Percentiles rank a stretch among this genome's conserved stretches.
phyloP scores from a whole-genome alignment of 2,113 vertebrate genomes.

The Nanorana parkeri region DNA sequence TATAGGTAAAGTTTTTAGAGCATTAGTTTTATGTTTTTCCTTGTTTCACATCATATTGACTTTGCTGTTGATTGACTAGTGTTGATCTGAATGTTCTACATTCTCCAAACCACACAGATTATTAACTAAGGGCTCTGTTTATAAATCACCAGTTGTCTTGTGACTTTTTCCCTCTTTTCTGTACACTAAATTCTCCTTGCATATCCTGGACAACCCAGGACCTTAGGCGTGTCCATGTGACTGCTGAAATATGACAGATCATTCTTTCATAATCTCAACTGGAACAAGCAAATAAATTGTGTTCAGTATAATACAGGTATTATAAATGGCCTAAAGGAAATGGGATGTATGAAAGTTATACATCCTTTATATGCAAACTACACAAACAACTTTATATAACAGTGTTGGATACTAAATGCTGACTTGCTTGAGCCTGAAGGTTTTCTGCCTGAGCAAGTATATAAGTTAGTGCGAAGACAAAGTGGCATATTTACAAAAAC shows the following conservation, averaged over 20 bases:
- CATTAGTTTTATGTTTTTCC: not conserved
- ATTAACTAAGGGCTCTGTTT: not conserved
- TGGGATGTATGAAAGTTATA: too few species aligned
- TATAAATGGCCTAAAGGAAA: too few species aligned
- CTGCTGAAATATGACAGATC: not conserved
- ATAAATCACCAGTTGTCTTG: not conserved
- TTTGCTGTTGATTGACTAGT: not conserved
- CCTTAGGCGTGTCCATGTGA: constrained; percentile 3
- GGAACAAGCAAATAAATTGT: not conserved
- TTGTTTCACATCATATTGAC: not conserved
- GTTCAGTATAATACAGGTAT: not conserved
- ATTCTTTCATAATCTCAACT: not conserved
- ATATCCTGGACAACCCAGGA: not conserved
- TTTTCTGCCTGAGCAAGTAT: too few species aligned
- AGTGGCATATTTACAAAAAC: too few species aligned
- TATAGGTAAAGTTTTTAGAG: too few species aligned
- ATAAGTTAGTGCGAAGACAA: too few species aligned
- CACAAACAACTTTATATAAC: too few species aligned
- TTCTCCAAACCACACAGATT: not conserved
- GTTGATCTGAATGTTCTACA: not conserved
- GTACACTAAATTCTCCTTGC: not conserved
- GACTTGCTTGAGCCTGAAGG: too few species aligned
- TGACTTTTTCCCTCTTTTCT: not conserved
- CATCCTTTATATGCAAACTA: too few species aligned
- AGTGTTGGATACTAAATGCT: too few species aligned